These are phyloP conservation scores for Panagrolaimus sp. DNA, from an alignment of 1,140 invertebrate species.

Conservation along the genomic window DNA sequence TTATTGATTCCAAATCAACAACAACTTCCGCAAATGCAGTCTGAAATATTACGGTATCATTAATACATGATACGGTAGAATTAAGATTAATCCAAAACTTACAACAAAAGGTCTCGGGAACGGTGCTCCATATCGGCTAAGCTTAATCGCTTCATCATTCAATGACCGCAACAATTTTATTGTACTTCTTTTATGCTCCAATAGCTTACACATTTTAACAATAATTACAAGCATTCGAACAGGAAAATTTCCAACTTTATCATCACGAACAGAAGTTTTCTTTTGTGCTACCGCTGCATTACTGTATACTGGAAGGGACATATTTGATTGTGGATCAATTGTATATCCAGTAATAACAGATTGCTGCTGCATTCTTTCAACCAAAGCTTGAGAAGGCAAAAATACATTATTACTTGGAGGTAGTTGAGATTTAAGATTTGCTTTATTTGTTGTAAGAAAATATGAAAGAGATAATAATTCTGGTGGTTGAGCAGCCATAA, in stretches of 20 bases:
- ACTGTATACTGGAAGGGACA: slow-evolving; percentile 16
- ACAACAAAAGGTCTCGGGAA: slow-evolving; percentile 45
- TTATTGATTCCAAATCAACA: slow-evolving; percentile 20
- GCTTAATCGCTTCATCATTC: slow-evolving; percentile 41
- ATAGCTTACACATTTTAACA: slow-evolving; percentile 43
- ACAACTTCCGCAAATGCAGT: slow-evolving; percentile 23
- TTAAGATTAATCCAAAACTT: background rate
- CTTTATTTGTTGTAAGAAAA: slow-evolving; percentile 43
- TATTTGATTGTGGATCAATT: slow-evolving; percentile 17
- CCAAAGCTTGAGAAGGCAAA: slow-evolving; percentile 16
- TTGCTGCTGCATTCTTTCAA: slow-evolving; percentile 15
- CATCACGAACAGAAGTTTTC: slow-evolving; percentile 30
- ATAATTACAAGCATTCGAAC: slow-evolving; percentile 48
- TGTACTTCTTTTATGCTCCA: slow-evolving; percentile 43
- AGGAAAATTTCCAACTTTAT: slow-evolving; percentile 50
- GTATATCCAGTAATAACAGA: slow-evolving; percentile 22
- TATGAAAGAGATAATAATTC: slow-evolving; percentile 41
- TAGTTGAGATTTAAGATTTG: slow-evolving; percentile 27
- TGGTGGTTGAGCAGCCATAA: slow-evolving; percentile 44
- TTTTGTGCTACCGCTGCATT: slow-evolving; percentile 1
- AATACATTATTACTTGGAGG: slow-evolving; percentile 16
- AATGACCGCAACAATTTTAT: slow-evolving; percentile 32
- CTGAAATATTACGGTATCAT: background rate
- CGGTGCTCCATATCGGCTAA: slow-evolving; percentile 33
- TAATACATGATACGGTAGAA: no score